Evolutionary conservation across 2,888 invertebrate genomes (phyloP), one percentile per base, ranked within the genome.

Genomic region (Auanema freiburgensis): DNA sequence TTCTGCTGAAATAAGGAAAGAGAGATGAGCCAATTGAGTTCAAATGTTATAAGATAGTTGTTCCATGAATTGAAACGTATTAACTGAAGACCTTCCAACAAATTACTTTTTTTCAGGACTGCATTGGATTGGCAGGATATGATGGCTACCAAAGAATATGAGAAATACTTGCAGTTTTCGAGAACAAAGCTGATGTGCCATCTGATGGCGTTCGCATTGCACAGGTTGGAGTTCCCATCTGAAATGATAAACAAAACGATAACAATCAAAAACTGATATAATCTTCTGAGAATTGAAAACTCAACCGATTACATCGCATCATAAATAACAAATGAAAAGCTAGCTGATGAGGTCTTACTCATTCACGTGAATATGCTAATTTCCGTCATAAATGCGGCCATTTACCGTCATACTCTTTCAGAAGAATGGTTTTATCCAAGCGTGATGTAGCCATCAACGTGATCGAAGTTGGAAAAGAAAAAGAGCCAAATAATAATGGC

Each of bases 81-180:
- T 5, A 33, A 8, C 33, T 33, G 33, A 33, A 33, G 33, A 33
- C 8, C 33, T 33, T 33, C 8, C 33, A 33, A 33, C 33, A 33
- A 33, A 33, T 33, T 33, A 33, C 33, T 46, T 43, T 14, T 43
- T 50, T 59, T 16, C 60, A 76, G 76, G 71, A 72, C 74, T 21
- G 69, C 71, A 2, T 61, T 78, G 24, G 72, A 74, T 55, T 81
- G 79, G 79, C 60, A 71, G n/a, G 82, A 83, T 59, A 57, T 83
- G 57, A 77, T 76, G 72, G 79, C 79, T 12, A 72, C 67, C 54
- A 70, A 75, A 49, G 69, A 74, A 41, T 83, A 82, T 65, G 83
- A 83, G 64, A 83, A 83, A 59, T 83, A 83, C 64, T 64, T 74
- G 46, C 83, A 83, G 65, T 83, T 79, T 66, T 81, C 83, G 23